Base-by-base conservation (phyloP, 2,113 vertebrate genomes). In the Platysteira castanea region DNA sequence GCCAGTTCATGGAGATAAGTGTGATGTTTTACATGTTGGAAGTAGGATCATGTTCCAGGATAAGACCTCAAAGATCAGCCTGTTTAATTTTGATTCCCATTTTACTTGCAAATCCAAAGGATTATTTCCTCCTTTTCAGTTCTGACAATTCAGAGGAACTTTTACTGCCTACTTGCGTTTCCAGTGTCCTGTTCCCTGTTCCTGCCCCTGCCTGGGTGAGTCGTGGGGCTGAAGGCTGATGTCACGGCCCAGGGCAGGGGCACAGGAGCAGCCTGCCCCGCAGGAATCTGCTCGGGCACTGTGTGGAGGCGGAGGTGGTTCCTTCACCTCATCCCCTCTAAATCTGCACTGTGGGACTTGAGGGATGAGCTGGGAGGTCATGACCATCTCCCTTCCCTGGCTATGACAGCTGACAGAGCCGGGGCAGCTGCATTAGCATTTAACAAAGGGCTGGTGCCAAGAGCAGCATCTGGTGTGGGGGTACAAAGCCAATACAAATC, bases 151-250 rank as follows among this genome's bases (percentile, higher is more conserved):
- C 23, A 54, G 42, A 61, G 37, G 53, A 53, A 28, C 28, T 53
- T 69, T 21, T 15, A 9, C n/a, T 15, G 39, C 6, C 2, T 19
- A 1, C 13, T 60, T 49, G 26, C 5, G 9, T n/a, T 44, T 54
- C 41, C 28, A 18, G 41, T 11, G 49, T 59, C 71, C 75, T 7
- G 1, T 33, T 44, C 27, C 24, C 1, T 15, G 6, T 33, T 67
- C 60, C 53, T n/a, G 37, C 10, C 13, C 30, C 67, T 69, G 49
- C 37, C 9, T 13, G 15, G 14, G 26, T 37, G 35, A 24, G 19
- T 17, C 0, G 0, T 6, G 54, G 47, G 35, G 47, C 23, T 1
- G 3, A 31, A 35, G 37, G 42, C 19, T 2, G 4, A 17, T 18
- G 47, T 7, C 60, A 39, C 14, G 14, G 15, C 47, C 26, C 50